Evolutionary conservation across 2,113 vertebrate species (phyloP).

Genomic region (Hippocampus mohnikei): DNA sequence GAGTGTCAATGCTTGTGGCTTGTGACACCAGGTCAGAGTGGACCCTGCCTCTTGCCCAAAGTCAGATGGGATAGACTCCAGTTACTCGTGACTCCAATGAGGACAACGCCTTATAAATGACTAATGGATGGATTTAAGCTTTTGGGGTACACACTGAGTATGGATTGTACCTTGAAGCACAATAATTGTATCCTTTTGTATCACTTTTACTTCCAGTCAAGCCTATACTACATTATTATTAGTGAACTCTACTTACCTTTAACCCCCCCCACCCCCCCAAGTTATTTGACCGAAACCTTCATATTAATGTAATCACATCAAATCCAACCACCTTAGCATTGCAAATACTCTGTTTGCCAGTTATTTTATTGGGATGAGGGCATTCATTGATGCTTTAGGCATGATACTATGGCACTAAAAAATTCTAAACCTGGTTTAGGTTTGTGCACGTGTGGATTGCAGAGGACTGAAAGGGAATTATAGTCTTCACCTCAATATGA

Average conservation of each 20-base stretch:
- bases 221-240: background rate
- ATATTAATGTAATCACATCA: background rate
- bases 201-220: background rate
- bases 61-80: too few species aligned
- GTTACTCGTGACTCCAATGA: too few species aligned
- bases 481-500: constrained; percentile 2
- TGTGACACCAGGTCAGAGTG: too few species aligned
- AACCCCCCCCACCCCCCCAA: constrained; percentile 6
- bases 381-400: constrained; percentile 7
- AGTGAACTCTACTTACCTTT: constrained; percentile 3
- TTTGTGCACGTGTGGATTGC: constrained; percentile 3
- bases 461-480: background rate
- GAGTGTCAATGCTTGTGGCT: too few species aligned
- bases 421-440: background rate
- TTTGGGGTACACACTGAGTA: background rate
- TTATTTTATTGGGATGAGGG: constrained; percentile 3
- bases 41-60: too few species aligned
- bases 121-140: too few species aligned
- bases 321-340: constrained; percentile 5
- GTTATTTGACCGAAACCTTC: background rate
- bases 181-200: background rate
- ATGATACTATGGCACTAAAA: background rate
- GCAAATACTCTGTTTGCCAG: constrained; percentile 13
- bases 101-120: too few species aligned
- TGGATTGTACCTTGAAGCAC: background rate